phyloP scores from a whole-genome alignment of 1,140 invertebrate species.

The Drosophila ananassae region DNA sequence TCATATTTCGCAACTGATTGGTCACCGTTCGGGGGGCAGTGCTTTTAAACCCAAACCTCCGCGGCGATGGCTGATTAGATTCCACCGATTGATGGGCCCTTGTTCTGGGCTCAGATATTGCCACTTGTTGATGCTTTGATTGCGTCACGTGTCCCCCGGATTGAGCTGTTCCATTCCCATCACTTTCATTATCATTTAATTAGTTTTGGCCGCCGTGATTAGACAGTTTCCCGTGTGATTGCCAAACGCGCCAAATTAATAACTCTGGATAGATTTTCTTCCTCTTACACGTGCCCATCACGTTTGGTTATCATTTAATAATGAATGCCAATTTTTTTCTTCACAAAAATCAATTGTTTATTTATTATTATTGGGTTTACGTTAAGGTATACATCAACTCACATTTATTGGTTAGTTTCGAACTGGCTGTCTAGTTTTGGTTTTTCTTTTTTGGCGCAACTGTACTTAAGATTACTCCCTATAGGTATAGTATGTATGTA shows the following conservation, averaged over 20 bases:
- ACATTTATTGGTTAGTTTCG: constrained; percentile 66
- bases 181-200: constrained; percentile 66
- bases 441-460: constrained; percentile 58
- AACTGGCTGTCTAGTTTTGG: constrained; percentile 15
- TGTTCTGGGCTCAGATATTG: constrained; percentile 19
- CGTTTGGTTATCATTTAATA: constrained; percentile 48
- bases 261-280: constrained; percentile 6
- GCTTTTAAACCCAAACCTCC: constrained; percentile 54
- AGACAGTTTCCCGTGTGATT: constrained; percentile 6
- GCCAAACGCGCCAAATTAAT: constrained; percentile 21
- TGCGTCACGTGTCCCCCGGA: constrained; percentile 47
- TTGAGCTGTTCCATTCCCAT: constrained; percentile 23
- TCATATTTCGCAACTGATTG: constrained; percentile 57
- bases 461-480: constrained; percentile 57
- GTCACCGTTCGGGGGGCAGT: constrained; percentile 11
- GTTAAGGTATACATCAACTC: constrained; percentile 66
- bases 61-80: constrained; percentile 57
- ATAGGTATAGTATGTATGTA: constrained; percentile 33
- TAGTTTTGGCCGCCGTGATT: constrained; percentile 48
- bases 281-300: constrained; percentile 58
- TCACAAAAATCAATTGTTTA: constrained; percentile 69
- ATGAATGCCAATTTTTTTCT: constrained; percentile 16
- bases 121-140: constrained; percentile 40
- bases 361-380: constrained; percentile 54
- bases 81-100: constrained; percentile 30